Evolutionary conservation across 2,888 invertebrate genomes (phyloP), one percentile per base, ranked within the genome.

Genomic region (Caenorhabditis angaria): DNA sequence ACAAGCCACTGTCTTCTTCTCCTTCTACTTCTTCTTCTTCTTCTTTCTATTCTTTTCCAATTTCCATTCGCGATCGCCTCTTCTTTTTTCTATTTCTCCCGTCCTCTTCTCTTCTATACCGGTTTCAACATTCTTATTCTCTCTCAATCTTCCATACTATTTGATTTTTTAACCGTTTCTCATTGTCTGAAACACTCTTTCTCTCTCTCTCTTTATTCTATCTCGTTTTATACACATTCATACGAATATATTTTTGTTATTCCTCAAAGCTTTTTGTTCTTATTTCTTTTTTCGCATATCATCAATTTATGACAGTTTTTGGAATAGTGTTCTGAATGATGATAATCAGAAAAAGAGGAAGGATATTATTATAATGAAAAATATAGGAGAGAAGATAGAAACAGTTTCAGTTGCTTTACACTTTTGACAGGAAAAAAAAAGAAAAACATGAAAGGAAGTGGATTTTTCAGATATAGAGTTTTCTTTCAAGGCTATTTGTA

Each of bases 251-350:
- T 14, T 41, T 41, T 2, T 41, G 41, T 41, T 41, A 41, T 41
- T 41, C 41, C 41, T 41, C 41, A 41, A 41, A 41, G 41, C 41
- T 41, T 41, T 41, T 41, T 18, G 5, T 41, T 14, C 14, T n/a
- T n/a, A n/a, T n/a, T n/a, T n/a, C n/a, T n/a, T n/a, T 18, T 41
- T 41, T 41, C 41, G 41, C 41, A 41, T 41, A 41, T 41, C 41
- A 41, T 41, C 41, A 41, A 41, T 41, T 41, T 12, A 41, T 41
- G 41, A 41, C 14, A 41, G 10, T 12, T 18, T 18, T 18, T 41
- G 10, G 41, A 18, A 41, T 41, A 41, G 41, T 41, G 41, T 41
- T 5, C 14, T 12, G 41, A 41, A 14, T 3, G 41, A 41, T 10
- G 18, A 41, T 41, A 41, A 41, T 41, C n/a, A n/a, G n/a, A n/a